phyloP scores from a whole-genome alignment of 1,140 invertebrate species.

The Bombus pyrosoma region DNA sequence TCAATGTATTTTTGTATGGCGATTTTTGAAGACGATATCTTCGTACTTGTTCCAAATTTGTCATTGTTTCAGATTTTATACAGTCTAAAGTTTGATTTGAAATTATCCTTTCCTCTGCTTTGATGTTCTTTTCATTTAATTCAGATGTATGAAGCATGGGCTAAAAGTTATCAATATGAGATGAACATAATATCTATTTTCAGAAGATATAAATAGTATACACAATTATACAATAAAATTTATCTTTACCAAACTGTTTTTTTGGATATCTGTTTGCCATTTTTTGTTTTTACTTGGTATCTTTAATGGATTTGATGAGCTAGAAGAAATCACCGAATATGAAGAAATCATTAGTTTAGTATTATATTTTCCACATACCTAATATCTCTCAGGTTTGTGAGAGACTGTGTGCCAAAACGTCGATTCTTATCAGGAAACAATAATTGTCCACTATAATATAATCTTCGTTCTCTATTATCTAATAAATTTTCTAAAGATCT shows the following conservation, averaged over 20 bases:
- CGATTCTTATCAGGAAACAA: conserved; percentile 66
- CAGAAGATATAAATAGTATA: conserved; percentile 9
- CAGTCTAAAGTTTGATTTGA: conserved; percentile 29
- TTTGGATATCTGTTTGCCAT: conserved; percentile 51
- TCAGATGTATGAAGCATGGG: conserved; percentile 54
- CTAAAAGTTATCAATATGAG: conserved; percentile 44
- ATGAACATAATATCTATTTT: not conserved
- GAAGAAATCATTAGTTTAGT: conserved; percentile 3
- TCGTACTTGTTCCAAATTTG: conserved; percentile 66
- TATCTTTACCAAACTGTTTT: conserved; percentile 65
- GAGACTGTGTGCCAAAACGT: conserved; percentile 72
- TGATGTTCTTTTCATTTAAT: conserved; percentile 42
- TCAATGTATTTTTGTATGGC: conserved; percentile 40
- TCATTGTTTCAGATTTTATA: conserved; percentile 66
- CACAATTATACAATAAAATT: conserved; percentile 15
- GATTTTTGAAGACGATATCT: conserved; percentile 70
- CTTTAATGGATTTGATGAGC: conserved; percentile 53
- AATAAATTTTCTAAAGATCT: conserved; percentile 83
- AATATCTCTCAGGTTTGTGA: conserved; percentile 79
- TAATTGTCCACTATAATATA: conserved; percentile 75
- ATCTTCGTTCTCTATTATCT: conserved; percentile 76
- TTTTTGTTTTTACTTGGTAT: conserved; percentile 46
- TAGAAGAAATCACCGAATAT: conserved; percentile 41
- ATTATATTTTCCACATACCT: conserved; percentile 54
- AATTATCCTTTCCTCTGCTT: conserved; percentile 33